A percentile compares a stretch with the other conserved stretches of the same genome.
phyloP scores from a whole-genome alignment of 2,797 vertebrate species.

The Echeneis naucrates region DNA sequence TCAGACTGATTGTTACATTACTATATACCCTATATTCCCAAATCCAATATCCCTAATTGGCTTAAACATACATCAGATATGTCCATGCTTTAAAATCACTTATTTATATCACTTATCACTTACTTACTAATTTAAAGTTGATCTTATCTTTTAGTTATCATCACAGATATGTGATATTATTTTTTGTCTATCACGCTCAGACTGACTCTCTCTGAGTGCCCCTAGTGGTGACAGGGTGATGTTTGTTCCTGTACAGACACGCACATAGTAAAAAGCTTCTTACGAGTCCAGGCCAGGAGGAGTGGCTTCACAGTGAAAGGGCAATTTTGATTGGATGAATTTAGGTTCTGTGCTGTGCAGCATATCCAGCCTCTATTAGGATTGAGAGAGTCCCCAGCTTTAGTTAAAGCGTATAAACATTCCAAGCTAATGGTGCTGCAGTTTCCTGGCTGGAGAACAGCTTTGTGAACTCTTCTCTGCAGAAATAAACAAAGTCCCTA shows the following conservation, averaged over 20 bases:
- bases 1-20: no score
- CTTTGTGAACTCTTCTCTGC: conserved; percentile 25
- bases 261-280: conserved; percentile 52
- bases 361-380: conserved; percentile 53
- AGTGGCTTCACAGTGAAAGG: conserved; percentile 60
- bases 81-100: neutral
- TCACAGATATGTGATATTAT: no score
- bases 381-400: conserved; percentile 10
- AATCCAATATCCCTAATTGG: no score
- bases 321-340: conserved; percentile 53
- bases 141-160: neutral
- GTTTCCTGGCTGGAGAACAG: conserved; percentile 55
- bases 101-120: no score
- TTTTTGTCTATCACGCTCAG: no score
- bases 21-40: no score
- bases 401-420: conserved; percentile 46
- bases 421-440: conserved; percentile 36
- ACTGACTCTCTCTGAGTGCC: neutral
- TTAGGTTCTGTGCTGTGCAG: conserved; percentile 41
- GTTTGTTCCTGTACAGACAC: conserved; percentile 29
- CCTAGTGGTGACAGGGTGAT: conserved; percentile 22
- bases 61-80: no score
- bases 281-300: conserved; percentile 43
- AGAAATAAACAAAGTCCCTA: conserved; percentile 35
- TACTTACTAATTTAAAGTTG: neutral